Conservation (phyloP, 92 coral and sea anemone genomes). For the Anthopleura xanthogrammica region DNA sequence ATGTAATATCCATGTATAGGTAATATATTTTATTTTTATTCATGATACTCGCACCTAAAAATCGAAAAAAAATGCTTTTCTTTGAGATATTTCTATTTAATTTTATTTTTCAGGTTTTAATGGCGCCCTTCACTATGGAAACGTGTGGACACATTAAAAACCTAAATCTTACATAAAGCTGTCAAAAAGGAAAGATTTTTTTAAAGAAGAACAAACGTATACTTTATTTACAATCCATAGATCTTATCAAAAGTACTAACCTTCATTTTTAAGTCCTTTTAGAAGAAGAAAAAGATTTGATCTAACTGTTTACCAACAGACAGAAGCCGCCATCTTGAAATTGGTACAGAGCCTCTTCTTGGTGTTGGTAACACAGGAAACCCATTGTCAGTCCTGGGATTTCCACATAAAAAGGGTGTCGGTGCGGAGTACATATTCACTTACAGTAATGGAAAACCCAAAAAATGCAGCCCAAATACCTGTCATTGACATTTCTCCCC, state of each 20-base stretch:
- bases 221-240: neutral
- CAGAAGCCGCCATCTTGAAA: slow-evolving; percentile 29
- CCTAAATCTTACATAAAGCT: neutral
- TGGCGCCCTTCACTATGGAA: slow-evolving; percentile 41
- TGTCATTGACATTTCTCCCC: slow-evolving; percentile 6
- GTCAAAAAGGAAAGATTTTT: neutral
- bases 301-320: slow-evolving; percentile 19
- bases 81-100: neutral
- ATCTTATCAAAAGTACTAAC: neutral
- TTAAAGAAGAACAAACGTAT: neutral
- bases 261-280: slow-evolving; percentile 21
- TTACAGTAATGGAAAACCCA: neutral
- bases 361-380: slow-evolving; percentile 21
- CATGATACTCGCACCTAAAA: neutral
- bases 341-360: neutral
- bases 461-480: neutral
- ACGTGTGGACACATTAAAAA: neutral
- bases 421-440: too few species aligned
- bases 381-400: neutral
- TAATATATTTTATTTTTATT: neutral
- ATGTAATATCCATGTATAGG: neutral
- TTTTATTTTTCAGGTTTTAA: neutral
- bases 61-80: neutral
- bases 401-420: too few species aligned
- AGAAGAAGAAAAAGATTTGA: neutral